These are phyloP conservation scores for Coptodon rendalli DNA, from an alignment of 2,113 vertebrate species.

Conservation along the genomic window DNA sequence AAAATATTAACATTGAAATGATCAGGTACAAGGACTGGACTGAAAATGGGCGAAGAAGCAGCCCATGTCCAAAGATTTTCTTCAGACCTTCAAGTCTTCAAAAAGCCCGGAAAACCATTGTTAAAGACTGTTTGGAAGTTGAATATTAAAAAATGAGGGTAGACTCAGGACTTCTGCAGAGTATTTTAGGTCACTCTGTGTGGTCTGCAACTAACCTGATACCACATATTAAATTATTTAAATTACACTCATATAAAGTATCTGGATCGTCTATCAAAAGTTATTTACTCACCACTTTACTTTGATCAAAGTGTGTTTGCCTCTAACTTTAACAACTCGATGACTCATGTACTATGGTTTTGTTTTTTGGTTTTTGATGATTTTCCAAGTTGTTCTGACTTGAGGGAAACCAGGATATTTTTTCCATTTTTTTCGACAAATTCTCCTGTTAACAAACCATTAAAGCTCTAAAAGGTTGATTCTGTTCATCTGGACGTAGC, in stretches of 20 bases:
- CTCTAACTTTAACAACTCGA: not conserved
- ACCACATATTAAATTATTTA: not conserved
- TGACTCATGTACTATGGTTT: not conserved
- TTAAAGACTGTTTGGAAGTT: not conserved
- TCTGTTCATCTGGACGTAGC: rapidly evolving
- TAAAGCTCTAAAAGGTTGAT: not conserved
- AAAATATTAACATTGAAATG: not conserved
- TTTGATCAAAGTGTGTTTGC: not conserved
- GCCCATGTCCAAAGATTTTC: not conserved
- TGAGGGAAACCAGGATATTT: not conserved
- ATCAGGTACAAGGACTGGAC: not conserved
- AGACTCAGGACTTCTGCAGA: not conserved
- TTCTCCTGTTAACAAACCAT: not conserved
- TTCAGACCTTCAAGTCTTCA: not conserved
- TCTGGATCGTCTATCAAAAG: not conserved
- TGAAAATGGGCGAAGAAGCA: not conserved
- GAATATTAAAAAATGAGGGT: not conserved
- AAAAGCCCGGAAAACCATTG: not conserved
- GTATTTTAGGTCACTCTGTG: not conserved
- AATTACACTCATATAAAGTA: not conserved
- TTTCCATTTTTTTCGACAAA: not conserved
- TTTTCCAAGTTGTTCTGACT: not conserved
- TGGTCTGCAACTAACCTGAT: not conserved
- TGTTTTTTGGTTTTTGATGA: not conserved
- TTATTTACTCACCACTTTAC: not conserved